phyloP scores from a whole-genome alignment of 2,797 vertebrate genomes.

The Nothura maculosa region DNA sequence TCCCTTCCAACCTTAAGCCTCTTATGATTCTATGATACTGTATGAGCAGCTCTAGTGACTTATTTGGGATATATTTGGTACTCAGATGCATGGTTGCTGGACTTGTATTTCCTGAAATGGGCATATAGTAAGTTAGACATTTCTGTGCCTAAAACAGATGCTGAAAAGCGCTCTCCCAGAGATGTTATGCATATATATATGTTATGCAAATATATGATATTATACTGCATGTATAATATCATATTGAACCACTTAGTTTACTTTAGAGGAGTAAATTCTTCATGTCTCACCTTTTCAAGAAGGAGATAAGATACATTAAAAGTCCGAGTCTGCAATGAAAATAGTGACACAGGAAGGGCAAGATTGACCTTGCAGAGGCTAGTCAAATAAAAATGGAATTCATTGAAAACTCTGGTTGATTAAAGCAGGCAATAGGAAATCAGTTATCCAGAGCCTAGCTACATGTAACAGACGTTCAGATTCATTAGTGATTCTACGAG shows the following conservation, averaged over 20 bases:
- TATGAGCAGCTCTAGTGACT: background rate
- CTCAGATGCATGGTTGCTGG: background rate
- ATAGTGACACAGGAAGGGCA: accelerated
- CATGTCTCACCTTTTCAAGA: background rate
- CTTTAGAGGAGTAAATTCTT: background rate
- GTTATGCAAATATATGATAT: no score
- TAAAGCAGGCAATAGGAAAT: background rate
- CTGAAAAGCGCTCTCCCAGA: background rate
- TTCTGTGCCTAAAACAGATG: background rate
- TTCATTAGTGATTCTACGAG: background rate
- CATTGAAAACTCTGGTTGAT: background rate
- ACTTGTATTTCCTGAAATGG: background rate
- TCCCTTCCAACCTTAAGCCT: no score
- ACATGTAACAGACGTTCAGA: background rate
- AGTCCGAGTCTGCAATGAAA: background rate
- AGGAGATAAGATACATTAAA: background rate
- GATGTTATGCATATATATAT: no score
- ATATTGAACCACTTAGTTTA: background rate
- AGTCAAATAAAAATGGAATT: background rate
- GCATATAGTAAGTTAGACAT: background rate
- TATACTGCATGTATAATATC: background rate
- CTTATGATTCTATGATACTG: background rate
- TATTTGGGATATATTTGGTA: background rate
- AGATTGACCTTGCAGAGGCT: background rate
- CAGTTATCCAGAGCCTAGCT: background rate